Conservation (phyloP, 2,888 invertebrate genomes). For the Cephus runcator region DNA sequence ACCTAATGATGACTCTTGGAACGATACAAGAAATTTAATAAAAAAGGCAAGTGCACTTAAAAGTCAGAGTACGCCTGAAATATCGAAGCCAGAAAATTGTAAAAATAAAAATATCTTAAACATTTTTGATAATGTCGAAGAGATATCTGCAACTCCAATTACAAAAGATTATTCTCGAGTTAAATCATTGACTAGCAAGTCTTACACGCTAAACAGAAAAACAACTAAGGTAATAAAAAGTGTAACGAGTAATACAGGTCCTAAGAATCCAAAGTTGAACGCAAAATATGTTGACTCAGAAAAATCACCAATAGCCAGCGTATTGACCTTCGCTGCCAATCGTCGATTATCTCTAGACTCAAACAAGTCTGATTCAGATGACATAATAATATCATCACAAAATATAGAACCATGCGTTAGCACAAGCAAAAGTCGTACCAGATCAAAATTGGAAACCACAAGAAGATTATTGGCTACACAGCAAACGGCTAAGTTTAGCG, state of each 20-base stretch:
- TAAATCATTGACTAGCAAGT: slow-evolving; percentile 24
- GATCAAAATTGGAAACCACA: slow-evolving; percentile 29
- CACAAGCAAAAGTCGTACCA: slow-evolving; percentile 29
- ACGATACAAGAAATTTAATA: slow-evolving; percentile 28
- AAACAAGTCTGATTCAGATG: slow-evolving; percentile 55
- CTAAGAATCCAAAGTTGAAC: slow-evolving; percentile 27
- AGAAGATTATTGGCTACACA: slow-evolving; percentile 22
- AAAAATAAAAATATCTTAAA: neutral
- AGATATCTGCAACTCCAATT: slow-evolving; percentile 13
- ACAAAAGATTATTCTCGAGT: neutral
- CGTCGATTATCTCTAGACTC: slow-evolving; percentile 43
- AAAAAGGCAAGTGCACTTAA: slow-evolving; percentile 20
- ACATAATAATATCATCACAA: slow-evolving; percentile 47
- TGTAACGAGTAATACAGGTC: slow-evolving; percentile 7
- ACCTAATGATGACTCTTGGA: slow-evolving; percentile 47
- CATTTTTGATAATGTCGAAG: neutral
- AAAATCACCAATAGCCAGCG: slow-evolving; percentile 37
- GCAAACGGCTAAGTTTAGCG: neutral
- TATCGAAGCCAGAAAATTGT: neutral
- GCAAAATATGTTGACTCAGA: slow-evolving; percentile 21
- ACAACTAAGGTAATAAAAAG: slow-evolving; percentile 16
- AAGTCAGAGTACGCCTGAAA: slow-evolving; percentile 12
- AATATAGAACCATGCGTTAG: slow-evolving; percentile 21
- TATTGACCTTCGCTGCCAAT: slow-evolving; percentile 31
- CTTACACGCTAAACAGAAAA: slow-evolving; percentile 7